phyloP scores from a whole-genome alignment of 2,113 vertebrate genomes.

The Hyperoodon ampullatus region DNA sequence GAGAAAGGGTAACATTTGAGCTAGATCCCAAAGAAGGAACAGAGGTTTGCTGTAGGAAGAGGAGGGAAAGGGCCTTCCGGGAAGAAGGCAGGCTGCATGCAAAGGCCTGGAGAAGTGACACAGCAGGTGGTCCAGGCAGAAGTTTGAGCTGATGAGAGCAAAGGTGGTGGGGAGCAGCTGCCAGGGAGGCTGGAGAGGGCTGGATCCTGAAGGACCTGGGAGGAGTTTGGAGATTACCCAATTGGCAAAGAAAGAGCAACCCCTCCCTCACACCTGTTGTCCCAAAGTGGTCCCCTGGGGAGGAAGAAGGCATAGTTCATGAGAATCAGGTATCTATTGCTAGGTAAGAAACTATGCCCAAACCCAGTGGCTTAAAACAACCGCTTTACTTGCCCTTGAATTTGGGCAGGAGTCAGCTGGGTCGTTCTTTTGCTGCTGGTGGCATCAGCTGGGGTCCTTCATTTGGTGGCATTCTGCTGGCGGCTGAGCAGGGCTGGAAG shows the following conservation, averaged over 20 bases:
- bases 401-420: background rate
- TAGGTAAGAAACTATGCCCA: accelerated
- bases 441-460: background rate
- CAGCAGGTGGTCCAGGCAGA: background rate
- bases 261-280: background rate
- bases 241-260: background rate
- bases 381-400: background rate
- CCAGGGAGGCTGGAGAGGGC: background rate
- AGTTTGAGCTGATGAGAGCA: background rate
- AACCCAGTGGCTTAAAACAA: background rate
- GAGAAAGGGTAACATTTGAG: background rate
- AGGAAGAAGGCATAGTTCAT: background rate
- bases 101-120: background rate
- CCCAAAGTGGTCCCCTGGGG: background rate
- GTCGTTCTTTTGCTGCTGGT: accelerated
- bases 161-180: background rate
- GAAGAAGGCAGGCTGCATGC: background rate
- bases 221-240: background rate
- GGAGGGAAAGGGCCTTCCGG: no score
- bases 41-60: background rate
- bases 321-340: background rate
- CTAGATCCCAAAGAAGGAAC: background rate
- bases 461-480: background rate
- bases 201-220: background rate
- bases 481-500: background rate